Evolutionary conservation across 2,113 vertebrate species (phyloP).

Genomic region (Tragelaphus buxtoni): DNA sequence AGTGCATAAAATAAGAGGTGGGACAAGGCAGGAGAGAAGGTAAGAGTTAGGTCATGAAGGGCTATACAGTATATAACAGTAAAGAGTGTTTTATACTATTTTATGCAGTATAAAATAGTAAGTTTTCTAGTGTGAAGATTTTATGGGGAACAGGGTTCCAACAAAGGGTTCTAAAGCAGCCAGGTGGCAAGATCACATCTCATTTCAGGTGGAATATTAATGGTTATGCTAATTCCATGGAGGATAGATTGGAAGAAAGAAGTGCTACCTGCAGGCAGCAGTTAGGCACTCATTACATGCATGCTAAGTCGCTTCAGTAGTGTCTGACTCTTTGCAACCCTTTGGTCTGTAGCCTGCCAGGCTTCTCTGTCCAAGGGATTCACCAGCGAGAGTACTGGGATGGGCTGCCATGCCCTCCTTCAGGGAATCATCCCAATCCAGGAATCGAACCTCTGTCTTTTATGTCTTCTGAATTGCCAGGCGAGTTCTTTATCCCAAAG

Average conservation of each 20-base stretch:
- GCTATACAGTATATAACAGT: neutral
- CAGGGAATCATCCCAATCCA: neutral
- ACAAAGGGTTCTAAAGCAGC: neutral
- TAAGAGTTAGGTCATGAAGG: neutral
- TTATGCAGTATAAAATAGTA: neutral
- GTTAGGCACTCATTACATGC: neutral
- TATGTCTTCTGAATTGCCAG: neutral
- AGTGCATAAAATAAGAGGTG: constrained; percentile 27
- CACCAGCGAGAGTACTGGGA: neutral
- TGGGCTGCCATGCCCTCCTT: neutral
- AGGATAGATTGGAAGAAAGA: neutral
- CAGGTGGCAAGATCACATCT: neutral
- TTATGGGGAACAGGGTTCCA: neutral
- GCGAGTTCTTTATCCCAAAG: neutral
- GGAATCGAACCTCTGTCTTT: neutral
- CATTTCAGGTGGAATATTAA: neutral
- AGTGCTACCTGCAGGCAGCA: neutral
- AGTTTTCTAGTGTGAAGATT: neutral
- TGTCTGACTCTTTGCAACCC: neutral
- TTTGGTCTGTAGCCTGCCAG: neutral
- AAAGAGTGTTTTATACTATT: neutral
- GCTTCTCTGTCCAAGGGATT: neutral
- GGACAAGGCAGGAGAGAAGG: constrained; percentile 6
- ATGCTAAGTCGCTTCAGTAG: neutral
- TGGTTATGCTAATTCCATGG: neutral